Evolutionary conservation across 2,888 invertebrate genomes (phyloP).

Genomic region (Agrypnus murinus): DNA sequence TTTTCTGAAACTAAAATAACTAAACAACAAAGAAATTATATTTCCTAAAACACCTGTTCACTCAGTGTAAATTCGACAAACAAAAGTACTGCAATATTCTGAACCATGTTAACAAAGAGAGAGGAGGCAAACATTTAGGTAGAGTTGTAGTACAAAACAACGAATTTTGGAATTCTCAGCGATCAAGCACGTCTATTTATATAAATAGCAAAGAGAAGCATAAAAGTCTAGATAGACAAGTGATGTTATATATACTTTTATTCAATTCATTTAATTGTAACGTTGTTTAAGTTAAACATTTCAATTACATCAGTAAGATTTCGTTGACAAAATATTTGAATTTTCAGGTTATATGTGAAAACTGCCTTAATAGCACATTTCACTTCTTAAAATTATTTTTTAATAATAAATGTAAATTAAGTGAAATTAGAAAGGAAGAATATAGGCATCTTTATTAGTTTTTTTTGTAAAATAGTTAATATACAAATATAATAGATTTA

Average conservation of each 20-base stretch:
- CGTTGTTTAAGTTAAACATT: not conserved
- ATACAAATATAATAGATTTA: no score
- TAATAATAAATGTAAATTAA: no score
- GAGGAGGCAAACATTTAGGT: constrained; percentile 6
- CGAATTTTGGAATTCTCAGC: constrained; percentile 14
- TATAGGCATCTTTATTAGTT: no score
- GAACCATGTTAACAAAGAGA: not conserved
- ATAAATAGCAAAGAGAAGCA: not conserved
- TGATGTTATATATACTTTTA: not conserved
- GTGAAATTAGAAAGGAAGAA: no score
- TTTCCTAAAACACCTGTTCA: constrained; percentile 5
- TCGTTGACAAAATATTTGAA: no score
- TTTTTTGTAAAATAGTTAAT: no score
- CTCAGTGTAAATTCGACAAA: no score
- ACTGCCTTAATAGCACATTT: no score
- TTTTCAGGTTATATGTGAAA: no score
- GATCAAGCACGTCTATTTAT: constrained; percentile 7
- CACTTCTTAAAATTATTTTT: no score
- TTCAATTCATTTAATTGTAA: constrained; percentile 4
- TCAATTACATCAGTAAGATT: no score
- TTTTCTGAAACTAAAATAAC: no score
- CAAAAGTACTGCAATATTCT: not conserved
- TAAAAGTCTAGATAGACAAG: constrained; percentile 15
- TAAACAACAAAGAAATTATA: not conserved
- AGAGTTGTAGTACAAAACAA: constrained; percentile 16